Conservation (phyloP, 1,140 invertebrate species). For the Trichonephila clavipes region DNA sequence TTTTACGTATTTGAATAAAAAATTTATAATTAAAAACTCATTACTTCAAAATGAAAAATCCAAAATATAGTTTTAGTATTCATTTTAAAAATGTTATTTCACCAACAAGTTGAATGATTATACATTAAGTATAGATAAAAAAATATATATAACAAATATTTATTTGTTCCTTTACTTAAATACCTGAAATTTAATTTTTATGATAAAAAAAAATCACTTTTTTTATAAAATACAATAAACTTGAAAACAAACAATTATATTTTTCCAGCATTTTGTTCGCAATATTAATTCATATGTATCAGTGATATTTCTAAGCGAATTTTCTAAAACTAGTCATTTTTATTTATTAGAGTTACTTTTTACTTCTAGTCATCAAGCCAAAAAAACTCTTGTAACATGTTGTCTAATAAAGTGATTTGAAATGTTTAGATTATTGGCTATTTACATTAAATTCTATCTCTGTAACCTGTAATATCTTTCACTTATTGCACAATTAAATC, state of each 20-base stretch:
- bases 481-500: background rate
- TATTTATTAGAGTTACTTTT: constrained; percentile 23
- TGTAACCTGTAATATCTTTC: background rate
- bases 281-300: background rate
- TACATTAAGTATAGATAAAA: no score
- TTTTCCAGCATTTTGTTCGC: background rate
- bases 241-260: background rate
- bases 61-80: no score
- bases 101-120: no score
- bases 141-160: no score
- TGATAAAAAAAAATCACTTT: no score
- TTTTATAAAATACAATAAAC: background rate
- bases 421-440: constrained; percentile 36
- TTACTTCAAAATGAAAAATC: no score
- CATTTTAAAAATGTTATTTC: no score
- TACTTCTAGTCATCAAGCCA: constrained; percentile 53
- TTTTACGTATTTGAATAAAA: no score
- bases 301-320: background rate
- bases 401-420: constrained; percentile 49
- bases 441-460: background rate
- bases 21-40: no score
- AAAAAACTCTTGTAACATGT: constrained; percentile 40
- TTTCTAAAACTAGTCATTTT: constrained; percentile 36
- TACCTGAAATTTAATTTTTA: no score
- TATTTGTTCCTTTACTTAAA: no score